Conservation (phyloP, 2,797 vertebrate species). For the Melanotaenia nigrans region DNA sequence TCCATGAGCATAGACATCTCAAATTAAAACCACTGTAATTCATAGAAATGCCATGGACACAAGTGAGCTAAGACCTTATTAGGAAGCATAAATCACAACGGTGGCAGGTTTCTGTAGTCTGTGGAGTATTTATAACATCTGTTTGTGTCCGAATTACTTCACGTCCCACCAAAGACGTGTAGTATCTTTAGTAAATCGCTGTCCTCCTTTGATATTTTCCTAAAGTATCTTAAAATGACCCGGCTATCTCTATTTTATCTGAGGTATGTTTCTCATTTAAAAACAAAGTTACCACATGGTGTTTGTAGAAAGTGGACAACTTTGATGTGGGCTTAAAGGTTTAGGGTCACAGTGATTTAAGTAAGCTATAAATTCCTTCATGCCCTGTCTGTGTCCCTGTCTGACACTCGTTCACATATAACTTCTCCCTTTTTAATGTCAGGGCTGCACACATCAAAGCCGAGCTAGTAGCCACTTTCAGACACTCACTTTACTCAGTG, state of each 20-base stretch:
- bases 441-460: slow-evolving; percentile 59
- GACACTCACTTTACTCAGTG: slow-evolving; percentile 9
- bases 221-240: not conserved
- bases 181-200: not conserved
- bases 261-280: slow-evolving; percentile 23
- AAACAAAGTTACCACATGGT: slow-evolving; percentile 27
- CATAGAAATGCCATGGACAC: slow-evolving; percentile 55
- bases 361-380: slow-evolving; percentile 58
- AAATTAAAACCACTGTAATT: slow-evolving; percentile 51
- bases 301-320: slow-evolving; percentile 25
- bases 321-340: slow-evolving; percentile 55
- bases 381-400: slow-evolving; percentile 32
- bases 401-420: slow-evolving; percentile 23
- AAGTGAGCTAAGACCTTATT: slow-evolving; percentile 43
- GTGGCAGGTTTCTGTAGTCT: slow-evolving; percentile 1
- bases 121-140: slow-evolving; percentile 18
- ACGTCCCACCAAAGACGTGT: slow-evolving; percentile 11
- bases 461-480: slow-evolving; percentile 36
- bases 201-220: not conserved
- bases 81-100: slow-evolving; percentile 50
- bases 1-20: slow-evolving; percentile 20
- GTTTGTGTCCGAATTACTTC: slow-evolving; percentile 25
- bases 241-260: not conserved
- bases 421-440: slow-evolving; percentile 45
- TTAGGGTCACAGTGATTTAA: slow-evolving; percentile 48